Evolutionary conservation across 2,113 vertebrate species (phyloP).

Genomic region (Mustela nigripes): DNA sequence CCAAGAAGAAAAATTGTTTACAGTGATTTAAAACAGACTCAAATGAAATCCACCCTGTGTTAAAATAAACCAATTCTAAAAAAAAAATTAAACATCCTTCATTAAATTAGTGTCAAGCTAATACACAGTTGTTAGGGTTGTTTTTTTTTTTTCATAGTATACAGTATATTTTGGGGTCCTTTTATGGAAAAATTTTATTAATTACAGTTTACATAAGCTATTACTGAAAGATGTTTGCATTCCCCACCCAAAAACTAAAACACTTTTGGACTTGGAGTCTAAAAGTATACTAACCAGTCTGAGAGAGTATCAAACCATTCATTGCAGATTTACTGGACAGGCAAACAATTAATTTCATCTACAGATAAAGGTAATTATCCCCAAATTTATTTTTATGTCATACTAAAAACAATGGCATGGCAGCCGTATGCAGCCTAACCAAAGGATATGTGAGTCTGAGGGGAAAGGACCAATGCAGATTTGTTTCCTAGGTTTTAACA

Average conservation of each 20-base stretch:
- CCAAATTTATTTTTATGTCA: not conserved
- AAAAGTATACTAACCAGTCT: not conserved
- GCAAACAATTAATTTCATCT: not conserved
- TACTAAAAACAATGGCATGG: not conserved
- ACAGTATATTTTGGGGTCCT: not conserved
- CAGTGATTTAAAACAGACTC: not conserved
- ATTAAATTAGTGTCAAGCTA: not conserved
- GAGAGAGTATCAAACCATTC: not conserved
- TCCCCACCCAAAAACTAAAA: not conserved
- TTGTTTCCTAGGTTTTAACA: not conserved
- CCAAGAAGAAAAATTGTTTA: not conserved
- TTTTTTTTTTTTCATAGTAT: not conserved
- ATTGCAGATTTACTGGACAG: not conserved
- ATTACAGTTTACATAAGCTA: not conserved
- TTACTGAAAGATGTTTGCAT: constrained; percentile 5
- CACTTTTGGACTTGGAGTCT: not conserved
- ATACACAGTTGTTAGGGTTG: not conserved
- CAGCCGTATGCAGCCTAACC: not conserved
- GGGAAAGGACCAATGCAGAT: not conserved
- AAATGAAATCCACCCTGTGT: not conserved
- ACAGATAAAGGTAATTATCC: not conserved
- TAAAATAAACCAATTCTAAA: constrained; percentile 10
- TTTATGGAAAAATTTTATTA: constrained; percentile 29
- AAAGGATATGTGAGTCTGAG: not conserved
- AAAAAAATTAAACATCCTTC: not conserved